Evolutionary conservation across 2,888 invertebrate genomes (phyloP).

Genomic region (Nemurella pictetii): DNA sequence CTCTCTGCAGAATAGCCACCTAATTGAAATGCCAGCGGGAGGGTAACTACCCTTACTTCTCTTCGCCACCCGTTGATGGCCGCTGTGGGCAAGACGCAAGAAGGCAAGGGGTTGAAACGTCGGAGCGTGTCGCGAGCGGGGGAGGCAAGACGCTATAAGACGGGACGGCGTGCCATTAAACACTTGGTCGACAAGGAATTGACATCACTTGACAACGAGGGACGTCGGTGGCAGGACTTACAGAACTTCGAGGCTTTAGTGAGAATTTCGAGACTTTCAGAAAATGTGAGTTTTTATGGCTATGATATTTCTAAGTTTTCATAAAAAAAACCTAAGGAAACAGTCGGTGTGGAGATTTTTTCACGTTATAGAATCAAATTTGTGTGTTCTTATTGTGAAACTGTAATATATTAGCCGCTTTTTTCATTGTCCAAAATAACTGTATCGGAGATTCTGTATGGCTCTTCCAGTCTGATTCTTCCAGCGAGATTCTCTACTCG

Average conservation of each 20-base stretch:
- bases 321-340: too few relatives aligned
- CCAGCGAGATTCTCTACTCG: too few relatives aligned
- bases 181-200: not conserved
- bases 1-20: not conserved
- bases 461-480: too few relatives aligned
- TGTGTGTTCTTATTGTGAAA: too few relatives aligned
- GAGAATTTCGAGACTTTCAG: not conserved
- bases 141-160: not conserved
- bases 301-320: too few relatives aligned
- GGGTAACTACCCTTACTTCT: not conserved
- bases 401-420: too few relatives aligned
- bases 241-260: not conserved
- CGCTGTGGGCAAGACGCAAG: not conserved
- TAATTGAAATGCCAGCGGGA: not conserved
- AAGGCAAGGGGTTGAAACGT: not conserved
- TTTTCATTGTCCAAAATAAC: too few relatives aligned
- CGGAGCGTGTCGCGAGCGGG: not conserved
- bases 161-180: not conserved
- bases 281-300: not conserved
- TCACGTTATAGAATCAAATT: too few relatives aligned
- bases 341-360: too few relatives aligned
- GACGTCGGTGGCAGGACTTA: not conserved
- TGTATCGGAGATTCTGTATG: too few relatives aligned
- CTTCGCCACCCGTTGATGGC: not conserved
- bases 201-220: not conserved